Evolutionary conservation across 1,140 invertebrate species (phyloP), one percentile per base, ranked within the genome.

Genomic region (Ips typographus): DNA sequence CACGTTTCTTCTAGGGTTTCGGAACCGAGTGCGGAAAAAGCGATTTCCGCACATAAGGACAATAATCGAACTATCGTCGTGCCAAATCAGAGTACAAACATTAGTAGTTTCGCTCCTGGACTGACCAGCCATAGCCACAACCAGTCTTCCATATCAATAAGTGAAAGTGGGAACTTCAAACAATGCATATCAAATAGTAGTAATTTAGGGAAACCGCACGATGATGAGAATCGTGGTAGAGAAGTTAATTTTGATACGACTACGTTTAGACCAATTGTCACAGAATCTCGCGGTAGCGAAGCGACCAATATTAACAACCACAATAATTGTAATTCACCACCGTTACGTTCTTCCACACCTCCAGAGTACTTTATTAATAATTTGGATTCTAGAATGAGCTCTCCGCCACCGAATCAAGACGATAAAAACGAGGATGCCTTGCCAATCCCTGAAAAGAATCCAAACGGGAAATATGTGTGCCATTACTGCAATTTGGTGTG

Each of bases 401-500:
- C 39, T 7, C 4, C 61, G 3, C 47, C 66, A 52, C 59, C 61
- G 5, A 59, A 55, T 8, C 70, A 75, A 3, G 58, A 73, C 41
- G 47, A 49, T n/a, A 59, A 65, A 61, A 51, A 39, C n/a, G 74
- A 75, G 6, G 74, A 75, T n/a, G 6, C 53, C 8, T 59, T 57
- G 38, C 44, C 65, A 2, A 66, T 51, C 0, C 71, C 72, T 2
- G 74, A 76, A 41, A 76, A 71, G 55, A 71, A 62, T 40, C 57
- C 75, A 1, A 72, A 65, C 44, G 87, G 87, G 44, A 84, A 88
- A 70, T 90, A 96, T 81, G 86, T 92, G 65, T 97, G 94, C 78
- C 88, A 89, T 1, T 95, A 94, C 80, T 97, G 94, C 82, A 91
- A 91, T 77, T 82, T 94, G 75, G 88, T 87, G 49, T 96, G 94